A percentile compares a stretch with the other conserved stretches of the same genome.
These are phyloP conservation scores for Nothocercus julius DNA, from an alignment of 2,113 vertebrate species.

Conservation along the genomic window DNA sequence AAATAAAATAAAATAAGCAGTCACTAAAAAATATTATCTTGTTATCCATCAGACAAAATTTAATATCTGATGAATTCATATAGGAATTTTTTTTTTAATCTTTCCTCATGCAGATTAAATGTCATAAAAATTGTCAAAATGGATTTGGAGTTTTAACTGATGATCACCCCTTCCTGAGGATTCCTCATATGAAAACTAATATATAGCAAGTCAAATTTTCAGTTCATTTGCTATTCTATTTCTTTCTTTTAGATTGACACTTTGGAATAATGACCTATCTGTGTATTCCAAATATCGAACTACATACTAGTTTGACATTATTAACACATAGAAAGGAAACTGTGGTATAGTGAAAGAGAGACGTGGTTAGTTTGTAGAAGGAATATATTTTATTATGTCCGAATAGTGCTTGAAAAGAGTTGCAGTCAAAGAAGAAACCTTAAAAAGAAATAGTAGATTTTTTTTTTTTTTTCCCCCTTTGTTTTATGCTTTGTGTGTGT, in stretches of 20 bases:
- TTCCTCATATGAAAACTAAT: neutral
- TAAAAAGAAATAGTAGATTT: neutral
- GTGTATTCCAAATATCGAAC: neutral
- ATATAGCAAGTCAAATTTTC: neutral
- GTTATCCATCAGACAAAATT: neutral
- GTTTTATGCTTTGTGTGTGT: too few species aligned
- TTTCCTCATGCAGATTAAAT: neutral
- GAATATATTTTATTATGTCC: neutral
- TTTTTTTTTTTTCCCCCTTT: neutral
- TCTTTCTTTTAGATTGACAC: neutral
- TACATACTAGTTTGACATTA: neutral
- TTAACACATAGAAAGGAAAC: neutral
- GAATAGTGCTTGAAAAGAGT: neutral
- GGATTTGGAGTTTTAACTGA: neutral
- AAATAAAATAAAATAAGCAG: neutral
- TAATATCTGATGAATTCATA: neutral
- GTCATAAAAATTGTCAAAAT: neutral
- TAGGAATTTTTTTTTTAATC: neutral
- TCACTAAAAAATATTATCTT: neutral
- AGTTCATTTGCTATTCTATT: neutral
- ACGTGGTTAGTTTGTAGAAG: neutral
- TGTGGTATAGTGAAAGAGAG: neutral
- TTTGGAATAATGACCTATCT: neutral
- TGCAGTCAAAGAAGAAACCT: neutral
- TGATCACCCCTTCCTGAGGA: neutral